Conservation (phyloP, 2,797 vertebrate genomes). For the Onychomys torridus region DNA sequence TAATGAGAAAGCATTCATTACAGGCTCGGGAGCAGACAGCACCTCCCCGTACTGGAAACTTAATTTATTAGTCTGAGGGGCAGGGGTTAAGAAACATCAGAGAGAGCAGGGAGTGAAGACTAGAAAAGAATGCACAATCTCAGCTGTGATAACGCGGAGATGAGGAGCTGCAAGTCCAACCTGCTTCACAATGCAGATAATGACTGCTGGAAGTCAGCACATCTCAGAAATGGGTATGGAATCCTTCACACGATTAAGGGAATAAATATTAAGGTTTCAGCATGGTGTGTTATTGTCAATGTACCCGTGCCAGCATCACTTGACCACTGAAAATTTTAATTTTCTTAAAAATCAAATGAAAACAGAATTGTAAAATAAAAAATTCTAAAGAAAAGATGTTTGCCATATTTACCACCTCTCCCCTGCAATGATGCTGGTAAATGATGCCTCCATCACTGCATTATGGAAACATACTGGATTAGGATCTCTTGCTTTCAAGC, state of each 20-base stretch:
- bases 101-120: slow-evolving; percentile 13
- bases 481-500: slow-evolving; percentile 4
- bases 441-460: background rate
- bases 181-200: background rate
- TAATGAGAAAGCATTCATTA: slow-evolving; percentile 78
- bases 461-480: background rate
- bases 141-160: background rate
- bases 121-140: background rate
- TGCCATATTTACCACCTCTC: slow-evolving; percentile 9
- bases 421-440: background rate
- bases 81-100: slow-evolving; percentile 64
- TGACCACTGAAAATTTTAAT: background rate
- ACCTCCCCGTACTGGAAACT: slow-evolving; percentile 20
- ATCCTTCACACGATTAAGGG: background rate
- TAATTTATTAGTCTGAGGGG: slow-evolving; percentile 75
- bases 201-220: background rate
- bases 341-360: slow-evolving; percentile 43
- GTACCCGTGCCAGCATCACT: background rate
- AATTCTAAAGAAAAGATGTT: background rate
- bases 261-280: slow-evolving; percentile 21
- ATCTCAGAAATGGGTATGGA: background rate
- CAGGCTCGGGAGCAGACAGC: slow-evolving; percentile 43
- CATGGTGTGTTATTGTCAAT: background rate
- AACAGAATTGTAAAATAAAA: background rate
- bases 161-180: background rate